phyloP scores from a whole-genome alignment of 2,113 vertebrate genomes.

The Cephalopterus ornatus region DNA sequence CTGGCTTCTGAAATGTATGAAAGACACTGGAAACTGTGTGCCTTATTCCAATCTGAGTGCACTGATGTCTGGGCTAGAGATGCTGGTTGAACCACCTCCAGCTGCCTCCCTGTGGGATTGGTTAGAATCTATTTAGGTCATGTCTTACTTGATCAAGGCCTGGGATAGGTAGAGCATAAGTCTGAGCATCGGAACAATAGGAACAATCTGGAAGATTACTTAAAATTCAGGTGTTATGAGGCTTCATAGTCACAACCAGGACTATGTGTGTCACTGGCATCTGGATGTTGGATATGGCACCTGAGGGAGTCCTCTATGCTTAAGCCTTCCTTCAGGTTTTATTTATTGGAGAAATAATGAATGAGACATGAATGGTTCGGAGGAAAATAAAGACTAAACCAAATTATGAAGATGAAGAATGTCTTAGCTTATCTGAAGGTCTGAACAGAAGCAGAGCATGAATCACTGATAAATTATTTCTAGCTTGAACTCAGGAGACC shows the following conservation, averaged over 20 bases:
- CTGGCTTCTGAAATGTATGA: not conserved
- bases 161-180: not conserved
- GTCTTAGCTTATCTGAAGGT: not conserved
- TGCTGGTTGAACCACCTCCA: not conserved
- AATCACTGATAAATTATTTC: not conserved
- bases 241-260: not conserved
- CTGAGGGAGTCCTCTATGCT: not conserved
- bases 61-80: not conserved
- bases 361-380: not conserved
- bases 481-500: not conserved
- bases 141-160: not conserved
- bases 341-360: not conserved
- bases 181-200: not conserved
- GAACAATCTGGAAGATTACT: not conserved
- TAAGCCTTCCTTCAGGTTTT: not conserved
- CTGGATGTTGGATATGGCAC: not conserved
- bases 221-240: not conserved
- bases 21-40: rapidly evolving
- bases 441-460: not conserved
- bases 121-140: not conserved
- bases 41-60: not conserved
- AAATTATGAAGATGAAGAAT: not conserved
- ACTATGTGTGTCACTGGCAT: not conserved
- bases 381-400: not conserved
- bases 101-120: not conserved